These are phyloP conservation scores for Typhlomys cinereus DNA, from an alignment of 2,113 vertebrate genomes.

Conservation along the genomic window DNA sequence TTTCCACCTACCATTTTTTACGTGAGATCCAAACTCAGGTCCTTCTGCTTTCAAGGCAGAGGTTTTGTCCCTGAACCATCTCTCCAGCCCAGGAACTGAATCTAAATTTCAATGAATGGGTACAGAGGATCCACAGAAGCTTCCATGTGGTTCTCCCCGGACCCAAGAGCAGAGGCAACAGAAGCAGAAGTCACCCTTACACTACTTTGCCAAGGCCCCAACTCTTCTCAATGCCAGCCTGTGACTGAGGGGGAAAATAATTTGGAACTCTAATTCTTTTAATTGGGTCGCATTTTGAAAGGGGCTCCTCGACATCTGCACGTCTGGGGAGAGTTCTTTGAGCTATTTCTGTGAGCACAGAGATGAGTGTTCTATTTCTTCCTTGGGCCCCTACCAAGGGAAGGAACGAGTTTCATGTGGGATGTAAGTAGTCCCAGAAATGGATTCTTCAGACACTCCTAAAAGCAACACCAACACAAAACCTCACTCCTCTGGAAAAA, in stretches of 20 bases:
- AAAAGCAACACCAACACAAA: background rate
- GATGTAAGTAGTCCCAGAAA: slow-evolving; percentile 8
- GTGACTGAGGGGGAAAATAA: background rate
- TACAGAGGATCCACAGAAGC: background rate
- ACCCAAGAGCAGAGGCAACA: background rate
- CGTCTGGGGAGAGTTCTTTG: slow-evolving; percentile 51
- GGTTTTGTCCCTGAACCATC: too few relatives aligned
- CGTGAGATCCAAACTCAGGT: too few relatives aligned
- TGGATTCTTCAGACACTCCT: background rate
- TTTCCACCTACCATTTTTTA: too few relatives aligned
- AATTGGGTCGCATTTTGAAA: slow-evolving; percentile 87
- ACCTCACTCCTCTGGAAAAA: background rate
- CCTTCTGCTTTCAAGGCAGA: too few relatives aligned
- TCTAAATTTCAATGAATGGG: background rate
- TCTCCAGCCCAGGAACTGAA: too few relatives aligned
- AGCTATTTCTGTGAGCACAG: slow-evolving; percentile 66
- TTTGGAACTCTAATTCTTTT: slow-evolving; percentile 63
- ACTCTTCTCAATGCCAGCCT: background rate
- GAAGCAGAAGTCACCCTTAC: background rate
- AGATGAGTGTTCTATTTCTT: slow-evolving; percentile 48
- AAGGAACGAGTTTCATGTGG: background rate
- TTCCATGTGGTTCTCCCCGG: background rate
- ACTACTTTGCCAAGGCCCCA: background rate
- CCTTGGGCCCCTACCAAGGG: slow-evolving; percentile 30
- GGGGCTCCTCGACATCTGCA: slow-evolving; percentile 80